These are phyloP conservation scores for Argyresthia albistria DNA, from an alignment of 2,888 invertebrate species.

Conservation along the genomic window DNA sequence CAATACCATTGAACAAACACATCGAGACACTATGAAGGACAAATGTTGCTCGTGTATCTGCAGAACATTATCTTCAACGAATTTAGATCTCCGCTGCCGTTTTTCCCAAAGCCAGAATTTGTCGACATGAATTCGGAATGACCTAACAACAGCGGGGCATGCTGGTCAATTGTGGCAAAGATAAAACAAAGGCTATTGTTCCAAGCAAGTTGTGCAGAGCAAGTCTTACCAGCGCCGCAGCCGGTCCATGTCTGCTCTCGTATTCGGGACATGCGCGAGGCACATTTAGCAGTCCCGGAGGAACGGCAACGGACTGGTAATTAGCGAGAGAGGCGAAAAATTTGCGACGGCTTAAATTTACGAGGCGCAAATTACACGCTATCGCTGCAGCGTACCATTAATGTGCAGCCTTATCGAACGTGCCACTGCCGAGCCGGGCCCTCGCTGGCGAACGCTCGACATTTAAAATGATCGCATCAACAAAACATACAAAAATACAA, in stretches of 20 bases:
- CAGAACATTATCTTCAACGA: no score
- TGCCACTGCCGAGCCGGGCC: constrained; percentile 21
- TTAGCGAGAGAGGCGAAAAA: constrained; percentile 69
- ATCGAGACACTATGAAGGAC: no score
- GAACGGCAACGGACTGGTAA: constrained; percentile 65
- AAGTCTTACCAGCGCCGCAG: constrained; percentile 27
- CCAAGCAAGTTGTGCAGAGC: constrained; percentile 32
- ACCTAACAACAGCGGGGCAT: constrained; percentile 16
- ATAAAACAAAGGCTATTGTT: constrained; percentile 66
- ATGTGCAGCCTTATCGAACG: constrained; percentile 67
- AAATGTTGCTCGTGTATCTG: no score
- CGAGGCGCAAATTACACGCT: constrained; percentile 71
- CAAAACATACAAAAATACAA: constrained; percentile 35
- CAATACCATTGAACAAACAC: no score
- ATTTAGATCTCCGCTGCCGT: no score
- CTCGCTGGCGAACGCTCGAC: constrained; percentile 22
- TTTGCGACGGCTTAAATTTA: constrained; percentile 70
- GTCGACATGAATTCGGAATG: no score
- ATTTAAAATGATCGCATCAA: constrained; percentile 40
- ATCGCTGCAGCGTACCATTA: constrained; percentile 61
- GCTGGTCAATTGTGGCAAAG: constrained; percentile 42
- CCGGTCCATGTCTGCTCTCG: constrained; percentile 48
- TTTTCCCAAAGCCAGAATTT: no score
- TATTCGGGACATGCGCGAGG: constrained; percentile 62
- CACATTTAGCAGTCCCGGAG: constrained; percentile 62